Base-by-base conservation (phyloP, 2,113 vertebrate genomes). In the Castor canadensis region DNA sequence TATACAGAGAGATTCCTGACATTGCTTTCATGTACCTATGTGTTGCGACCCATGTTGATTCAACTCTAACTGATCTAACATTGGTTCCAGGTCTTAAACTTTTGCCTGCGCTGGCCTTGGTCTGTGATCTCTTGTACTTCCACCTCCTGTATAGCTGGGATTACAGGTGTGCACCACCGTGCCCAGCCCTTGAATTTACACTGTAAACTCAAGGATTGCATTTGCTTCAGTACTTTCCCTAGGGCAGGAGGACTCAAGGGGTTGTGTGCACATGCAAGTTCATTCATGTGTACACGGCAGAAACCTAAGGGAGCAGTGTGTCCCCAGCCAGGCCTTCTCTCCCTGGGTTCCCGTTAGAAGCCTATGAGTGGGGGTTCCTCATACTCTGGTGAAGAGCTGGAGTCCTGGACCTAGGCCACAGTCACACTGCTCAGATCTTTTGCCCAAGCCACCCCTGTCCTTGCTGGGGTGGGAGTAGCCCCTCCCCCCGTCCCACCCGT, bases 241-340 rank as follows among this genome's bases (percentile, higher is more conserved):
- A 30, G 60, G 32, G 6, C 11, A 35, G 52, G 62, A 30, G 43
- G 11, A 49, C n/a, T 79, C 19, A 40, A 26, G 56, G 16, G 15
- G 10, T n/a, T 17, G 10, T 6, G 6, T 69, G 66, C 47, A 26
- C 5, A 1, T 28, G 15, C 16, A 54, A 20, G 88, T 32, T 80
- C 16, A 47, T 5, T 15, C n/a, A n/a, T n/a, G n/a, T n/a, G n/a
- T 10, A 1, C 45, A 28, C 13, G 20, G 40, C 15, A 52, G 80
- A 43, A 2, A 1, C 35, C 62, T 26, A 6, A 2, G 2, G 69
- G 24, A 62, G 73, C 12, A 26, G 3, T 0, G 0, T 19, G 13
- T 9, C 8, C 19, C 16, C 13, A 72, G 5, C 47, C 0, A 0
- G 7, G 4, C 52, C 26, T 13, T 22, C 1, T 1, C n/a, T 1